These are phyloP conservation scores for Drosophila stalkeri DNA, from an alignment of 2,888 invertebrate species.

Conservation along the genomic window DNA sequence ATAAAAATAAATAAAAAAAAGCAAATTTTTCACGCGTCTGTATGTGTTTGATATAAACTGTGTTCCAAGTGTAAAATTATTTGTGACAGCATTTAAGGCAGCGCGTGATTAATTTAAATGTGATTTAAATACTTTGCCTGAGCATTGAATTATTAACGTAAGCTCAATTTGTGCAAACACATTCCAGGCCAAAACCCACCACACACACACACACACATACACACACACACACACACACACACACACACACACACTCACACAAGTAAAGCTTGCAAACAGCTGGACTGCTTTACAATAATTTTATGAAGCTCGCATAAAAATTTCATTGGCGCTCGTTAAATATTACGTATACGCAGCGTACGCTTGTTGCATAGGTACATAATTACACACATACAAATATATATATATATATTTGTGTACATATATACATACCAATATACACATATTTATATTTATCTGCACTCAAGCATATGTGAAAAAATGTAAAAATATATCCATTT, in stretches of 20 bases:
- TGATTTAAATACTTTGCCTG: slow-evolving; percentile 63
- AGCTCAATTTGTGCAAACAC: slow-evolving; percentile 6
- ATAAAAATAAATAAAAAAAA: background rate
- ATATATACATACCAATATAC: background rate
- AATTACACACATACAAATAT: background rate
- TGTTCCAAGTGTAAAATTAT: slow-evolving; percentile 48
- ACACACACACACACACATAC: background rate
- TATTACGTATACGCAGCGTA: slow-evolving; percentile 54
- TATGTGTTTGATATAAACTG: slow-evolving; percentile 31
- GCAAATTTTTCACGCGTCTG: slow-evolving; percentile 18
- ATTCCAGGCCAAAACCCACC: background rate
- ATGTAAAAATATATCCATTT: slow-evolving; percentile 19
- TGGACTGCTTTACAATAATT: slow-evolving; percentile 48
- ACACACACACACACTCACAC: background rate
- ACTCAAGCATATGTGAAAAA: slow-evolving; percentile 11
- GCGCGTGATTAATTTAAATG: slow-evolving; percentile 63
- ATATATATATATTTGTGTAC: background rate
- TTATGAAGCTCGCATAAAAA: slow-evolving; percentile 63
- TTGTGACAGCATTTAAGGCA: slow-evolving; percentile 46
- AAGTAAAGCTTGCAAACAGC: background rate
- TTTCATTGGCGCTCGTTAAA: slow-evolving; percentile 71
- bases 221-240: background rate
- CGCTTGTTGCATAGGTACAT: slow-evolving; percentile 24
- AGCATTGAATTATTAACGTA: slow-evolving; percentile 63
- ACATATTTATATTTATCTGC: slow-evolving; percentile 1